phyloP scores from a whole-genome alignment of 2,113 vertebrate genomes.

The Sminthopsis crassicaudata region DNA sequence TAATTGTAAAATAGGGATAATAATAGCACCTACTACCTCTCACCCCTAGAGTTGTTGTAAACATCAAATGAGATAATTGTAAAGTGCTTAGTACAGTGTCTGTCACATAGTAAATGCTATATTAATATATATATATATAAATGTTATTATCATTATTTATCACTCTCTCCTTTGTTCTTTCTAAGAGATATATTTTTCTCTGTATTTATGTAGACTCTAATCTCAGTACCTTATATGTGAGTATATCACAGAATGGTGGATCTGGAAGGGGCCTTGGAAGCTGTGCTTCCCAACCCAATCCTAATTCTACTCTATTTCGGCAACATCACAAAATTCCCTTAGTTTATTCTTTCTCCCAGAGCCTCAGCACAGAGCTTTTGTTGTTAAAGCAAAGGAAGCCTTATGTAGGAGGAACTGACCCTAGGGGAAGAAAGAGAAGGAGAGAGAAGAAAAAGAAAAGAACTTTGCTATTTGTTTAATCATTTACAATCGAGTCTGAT shows the following conservation, averaged over 20 bases:
- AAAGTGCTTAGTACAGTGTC: not conserved
- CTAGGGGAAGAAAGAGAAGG: not conserved
- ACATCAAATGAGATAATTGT: not conserved
- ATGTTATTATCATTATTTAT: not conserved
- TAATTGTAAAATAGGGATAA: not conserved
- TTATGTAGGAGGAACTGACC: not conserved
- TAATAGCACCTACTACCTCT: not conserved
- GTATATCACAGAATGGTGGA: not conserved
- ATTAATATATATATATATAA: no score
- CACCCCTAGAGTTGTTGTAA: not conserved
- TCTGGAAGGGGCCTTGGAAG: no score
- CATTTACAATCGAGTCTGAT: no score
- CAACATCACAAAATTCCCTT: not conserved
- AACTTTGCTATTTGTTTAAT: no score
- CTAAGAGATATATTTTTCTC: no score
- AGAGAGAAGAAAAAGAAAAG: not conserved
- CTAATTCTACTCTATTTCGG: not conserved
- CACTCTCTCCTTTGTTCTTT: not conserved
- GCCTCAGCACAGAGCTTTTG: not conserved
- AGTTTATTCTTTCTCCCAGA: not conserved
- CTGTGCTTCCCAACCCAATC: not conserved
- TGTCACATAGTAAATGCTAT: not conserved
- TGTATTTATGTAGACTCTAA: not conserved
- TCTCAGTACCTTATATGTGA: not conserved
- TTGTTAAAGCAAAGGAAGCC: not conserved